Conservation (phyloP, 2,797 vertebrate species). For the Synanceia verrucosa region DNA sequence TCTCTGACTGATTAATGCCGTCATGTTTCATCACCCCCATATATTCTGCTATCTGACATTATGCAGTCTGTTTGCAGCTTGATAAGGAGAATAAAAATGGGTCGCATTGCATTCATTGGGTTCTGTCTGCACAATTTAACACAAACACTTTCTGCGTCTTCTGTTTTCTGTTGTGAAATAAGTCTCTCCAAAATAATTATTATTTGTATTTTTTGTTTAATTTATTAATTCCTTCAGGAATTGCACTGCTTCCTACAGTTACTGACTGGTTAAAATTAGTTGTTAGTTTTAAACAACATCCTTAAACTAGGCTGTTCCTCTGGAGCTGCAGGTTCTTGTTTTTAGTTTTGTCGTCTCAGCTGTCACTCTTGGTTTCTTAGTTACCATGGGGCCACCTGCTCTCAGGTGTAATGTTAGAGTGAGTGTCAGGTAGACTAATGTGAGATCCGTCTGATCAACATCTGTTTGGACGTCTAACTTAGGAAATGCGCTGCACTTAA, state of each 20-base stretch:
- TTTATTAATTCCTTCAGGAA: not conserved
- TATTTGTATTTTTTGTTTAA: not conserved
- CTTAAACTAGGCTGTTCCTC: not conserved
- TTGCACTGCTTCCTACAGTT: not conserved
- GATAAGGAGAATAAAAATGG: not conserved
- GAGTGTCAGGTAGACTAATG: slow-evolving; percentile 72
- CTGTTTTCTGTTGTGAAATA: slow-evolving; percentile 1
- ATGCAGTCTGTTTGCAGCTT: not conserved
- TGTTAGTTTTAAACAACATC: not conserved
- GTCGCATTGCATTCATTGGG: not conserved
- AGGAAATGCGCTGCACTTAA: slow-evolving; percentile 13
- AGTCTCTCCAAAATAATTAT: not conserved
- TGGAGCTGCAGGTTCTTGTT: slow-evolving; percentile 4
- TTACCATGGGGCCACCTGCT: slow-evolving; percentile 53
- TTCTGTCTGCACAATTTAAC: not conserved
- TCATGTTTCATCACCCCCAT: slow-evolving; percentile 4
- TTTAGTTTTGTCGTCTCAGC: slow-evolving; percentile 37
- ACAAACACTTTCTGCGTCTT: not conserved
- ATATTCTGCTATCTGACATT: not conserved
- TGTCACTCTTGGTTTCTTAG: slow-evolving; percentile 68
- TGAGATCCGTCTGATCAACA: slow-evolving; percentile 53
- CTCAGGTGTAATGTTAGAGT: slow-evolving; percentile 68
- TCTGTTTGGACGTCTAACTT: slow-evolving; percentile 37
- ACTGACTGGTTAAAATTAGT: not conserved
- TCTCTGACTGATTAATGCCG: not conserved